Conservation (phyloP, 1,140 invertebrate genomes). For the Brachionus rubens region DNA sequence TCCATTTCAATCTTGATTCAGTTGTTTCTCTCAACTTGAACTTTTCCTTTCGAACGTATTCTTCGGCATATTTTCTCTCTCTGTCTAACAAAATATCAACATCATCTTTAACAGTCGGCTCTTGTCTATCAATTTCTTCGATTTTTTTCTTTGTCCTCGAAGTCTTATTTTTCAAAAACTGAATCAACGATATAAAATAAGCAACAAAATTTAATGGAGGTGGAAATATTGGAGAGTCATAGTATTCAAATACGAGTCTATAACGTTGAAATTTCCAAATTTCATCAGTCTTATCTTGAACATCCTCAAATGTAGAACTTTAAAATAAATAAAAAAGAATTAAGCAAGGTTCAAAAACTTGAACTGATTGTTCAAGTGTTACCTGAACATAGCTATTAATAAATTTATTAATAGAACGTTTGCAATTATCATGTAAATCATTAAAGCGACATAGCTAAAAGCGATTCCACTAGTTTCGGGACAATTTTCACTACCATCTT, state of each 20-base stretch:
- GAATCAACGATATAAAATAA: constrained; percentile 67
- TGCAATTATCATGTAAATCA: constrained; percentile 54
- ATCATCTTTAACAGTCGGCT: constrained; percentile 26
- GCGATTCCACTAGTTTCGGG: constrained; percentile 48
- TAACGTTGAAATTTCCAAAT: constrained; percentile 45
- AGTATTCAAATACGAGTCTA: constrained; percentile 43
- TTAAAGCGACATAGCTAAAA: constrained; percentile 51
- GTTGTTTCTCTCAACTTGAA: constrained; percentile 37
- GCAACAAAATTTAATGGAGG: constrained; percentile 42
- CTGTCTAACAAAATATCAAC: constrained; percentile 40
- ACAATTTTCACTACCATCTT: neutral
- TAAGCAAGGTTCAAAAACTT: neutral
- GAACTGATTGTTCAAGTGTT: neutral
- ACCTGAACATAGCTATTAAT: constrained; percentile 60
- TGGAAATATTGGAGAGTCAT: constrained; percentile 43
- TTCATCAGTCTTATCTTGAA: constrained; percentile 39
- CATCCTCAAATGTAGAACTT: constrained; percentile 43
- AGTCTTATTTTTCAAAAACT: constrained; percentile 63
- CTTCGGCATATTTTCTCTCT: constrained; percentile 43
- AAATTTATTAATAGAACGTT: constrained; percentile 58
- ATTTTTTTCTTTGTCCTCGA: neutral
- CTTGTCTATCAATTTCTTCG: neutral
- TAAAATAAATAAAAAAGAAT: neutral
- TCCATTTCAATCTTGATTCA: constrained; percentile 35
- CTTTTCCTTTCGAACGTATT: constrained; percentile 37